These are phyloP conservation scores for Ptiloglossa arizonensis DNA, from an alignment of 1,140 invertebrate genomes.

Conservation along the genomic window DNA sequence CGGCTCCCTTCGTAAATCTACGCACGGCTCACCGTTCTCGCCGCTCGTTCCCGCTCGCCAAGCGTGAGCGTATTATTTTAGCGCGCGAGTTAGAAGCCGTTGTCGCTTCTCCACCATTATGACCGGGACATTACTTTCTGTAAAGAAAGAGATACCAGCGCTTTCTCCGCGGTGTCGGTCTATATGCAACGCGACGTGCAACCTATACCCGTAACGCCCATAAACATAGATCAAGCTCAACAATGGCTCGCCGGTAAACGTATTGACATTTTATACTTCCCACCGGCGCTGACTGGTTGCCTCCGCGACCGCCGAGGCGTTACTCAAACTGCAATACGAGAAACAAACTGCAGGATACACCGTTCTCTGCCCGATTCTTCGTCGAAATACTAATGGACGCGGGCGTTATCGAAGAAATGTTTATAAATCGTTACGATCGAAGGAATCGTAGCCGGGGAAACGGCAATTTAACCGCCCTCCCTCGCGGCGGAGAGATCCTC, in stretches of 20 bases:
- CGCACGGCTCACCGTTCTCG: conserved; percentile 20
- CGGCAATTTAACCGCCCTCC: conserved; percentile 28
- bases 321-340: conserved; percentile 73
- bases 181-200: conserved; percentile 39
- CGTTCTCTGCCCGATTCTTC: conserved; percentile 68
- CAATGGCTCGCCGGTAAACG: conserved; percentile 73
- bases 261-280: conserved; percentile 76
- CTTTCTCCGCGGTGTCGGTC: conserved; percentile 30
- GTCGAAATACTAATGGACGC: conserved; percentile 73
- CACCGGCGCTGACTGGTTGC: conserved; percentile 61
- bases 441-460: conserved; percentile 26
- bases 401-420: conserved; percentile 63
- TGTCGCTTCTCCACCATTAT: conserved; percentile 61
- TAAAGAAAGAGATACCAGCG: conserved; percentile 57
- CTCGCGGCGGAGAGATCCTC: not conserved
- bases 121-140: conserved; percentile 53
- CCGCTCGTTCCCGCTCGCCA: not conserved
- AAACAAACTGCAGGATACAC: conserved; percentile 69
- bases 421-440: conserved; percentile 43
- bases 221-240: conserved; percentile 74
- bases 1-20: not conserved
- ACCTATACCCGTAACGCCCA: conserved; percentile 55
- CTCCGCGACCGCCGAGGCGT: conserved; percentile 53
- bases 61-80: conserved; percentile 32
- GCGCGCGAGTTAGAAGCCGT: conserved; percentile 27